Base-by-base conservation (phyloP, 2,113 vertebrate species). In the Trichechus manatus region DNA sequence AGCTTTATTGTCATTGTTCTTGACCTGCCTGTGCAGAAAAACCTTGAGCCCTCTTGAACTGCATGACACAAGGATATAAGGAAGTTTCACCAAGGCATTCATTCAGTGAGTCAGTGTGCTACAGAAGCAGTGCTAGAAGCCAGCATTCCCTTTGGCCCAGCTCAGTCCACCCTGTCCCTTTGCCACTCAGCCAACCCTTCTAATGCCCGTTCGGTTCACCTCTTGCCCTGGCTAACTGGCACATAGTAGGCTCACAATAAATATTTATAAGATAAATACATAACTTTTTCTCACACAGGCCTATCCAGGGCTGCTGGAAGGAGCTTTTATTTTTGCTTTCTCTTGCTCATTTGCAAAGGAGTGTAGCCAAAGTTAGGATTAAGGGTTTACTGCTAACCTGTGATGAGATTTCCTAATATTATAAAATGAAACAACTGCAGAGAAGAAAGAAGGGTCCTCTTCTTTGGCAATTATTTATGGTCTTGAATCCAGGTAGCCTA, bases 391-490 rank as follows among this genome's bases (percentile, higher is more conserved):
- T 53, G 15, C 47, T 94, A 83, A 91, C 56, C 33, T 80, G 4
- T 95, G 91, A 96, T 97, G 91, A 95, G 81, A 89, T 95, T 97
- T 96, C 93, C 96, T 96, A 87, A 89, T 42, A 72, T 39, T 50
- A 1, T 77, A 78, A 96, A 88, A 93, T 10, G 72, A 96, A 96
- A 56, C n/a, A 81, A 63, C 33, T 72, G 25, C 79, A 33, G 72
- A 74, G 27, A 68, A 85, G 27, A 96, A 19, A 89, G 68, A 31
- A 79, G 3, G 10, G 63, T 92, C 47, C 31, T 97, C 70, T 91
- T 94, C 89, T 79, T 74, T 89, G 70, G 93, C 94, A 79, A 29
- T 66, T 89, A 93, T 80, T 78, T 87, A 96, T 59, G 96, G 93
- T 66, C 23, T 39, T 79, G 33, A 84, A 70, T 92, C 66, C 93